Evolutionary conservation across 2,888 invertebrate species (phyloP).

Genomic region (Drosophila lacicola): DNA sequence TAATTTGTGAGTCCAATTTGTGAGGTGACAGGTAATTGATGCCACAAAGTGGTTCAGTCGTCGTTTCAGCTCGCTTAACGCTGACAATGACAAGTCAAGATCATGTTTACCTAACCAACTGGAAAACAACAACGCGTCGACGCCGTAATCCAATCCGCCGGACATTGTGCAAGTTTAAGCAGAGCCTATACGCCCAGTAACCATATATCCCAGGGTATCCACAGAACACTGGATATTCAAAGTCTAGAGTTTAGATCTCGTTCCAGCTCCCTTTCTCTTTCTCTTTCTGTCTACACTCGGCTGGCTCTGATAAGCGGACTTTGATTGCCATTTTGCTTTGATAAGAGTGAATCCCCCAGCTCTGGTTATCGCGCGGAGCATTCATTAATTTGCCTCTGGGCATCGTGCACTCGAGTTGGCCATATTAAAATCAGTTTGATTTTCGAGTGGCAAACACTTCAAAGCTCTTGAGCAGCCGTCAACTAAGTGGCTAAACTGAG

Average conservation of each 20-base stretch:
- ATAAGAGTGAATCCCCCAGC: constrained; percentile 53
- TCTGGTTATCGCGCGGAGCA: constrained; percentile 23
- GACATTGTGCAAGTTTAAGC: constrained; percentile 68
- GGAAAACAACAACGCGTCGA: constrained; percentile 62
- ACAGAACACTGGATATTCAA: neutral
- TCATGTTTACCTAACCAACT: constrained; percentile 82
- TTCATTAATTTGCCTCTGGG: constrained; percentile 37
- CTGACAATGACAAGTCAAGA: constrained; percentile 76
- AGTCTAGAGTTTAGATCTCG: neutral
- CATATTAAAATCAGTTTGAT: constrained; percentile 35
- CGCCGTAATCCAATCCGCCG: constrained; percentile 57
- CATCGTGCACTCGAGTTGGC: constrained; percentile 23
- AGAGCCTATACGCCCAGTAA: constrained; percentile 45
- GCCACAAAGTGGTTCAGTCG: constrained; percentile 63
- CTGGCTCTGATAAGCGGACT: constrained; percentile 26
- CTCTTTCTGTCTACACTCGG: neutral
- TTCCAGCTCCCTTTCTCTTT: constrained; percentile 30
- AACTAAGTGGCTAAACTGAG: constrained; percentile 25
- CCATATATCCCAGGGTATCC: constrained; percentile 22
- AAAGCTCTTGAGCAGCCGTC: constrained; percentile 16
- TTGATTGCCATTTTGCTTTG: constrained; percentile 31
- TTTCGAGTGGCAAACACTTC: constrained; percentile 41
- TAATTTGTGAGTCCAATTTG: constrained; percentile 72
- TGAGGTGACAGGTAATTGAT: constrained; percentile 74
- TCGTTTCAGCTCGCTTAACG: constrained; percentile 59